Conservation (phyloP, 2,888 invertebrate species). For the Bruchidius siliquastri region DNA sequence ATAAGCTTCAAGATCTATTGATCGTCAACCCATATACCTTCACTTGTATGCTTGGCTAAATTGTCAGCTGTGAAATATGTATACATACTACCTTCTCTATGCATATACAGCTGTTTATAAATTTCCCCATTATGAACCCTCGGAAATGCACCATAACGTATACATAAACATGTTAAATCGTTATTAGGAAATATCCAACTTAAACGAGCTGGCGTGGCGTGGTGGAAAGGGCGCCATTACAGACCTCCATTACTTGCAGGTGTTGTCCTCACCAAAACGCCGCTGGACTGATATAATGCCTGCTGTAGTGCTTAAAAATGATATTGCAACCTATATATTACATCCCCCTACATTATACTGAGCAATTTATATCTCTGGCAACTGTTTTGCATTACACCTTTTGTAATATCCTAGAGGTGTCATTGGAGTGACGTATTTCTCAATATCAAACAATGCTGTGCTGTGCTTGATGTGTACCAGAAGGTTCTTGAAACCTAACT, state of each 20-base stretch:
- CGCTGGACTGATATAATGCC: neutral
- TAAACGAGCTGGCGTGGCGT: neutral
- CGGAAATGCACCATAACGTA: neutral
- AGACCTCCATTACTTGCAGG: neutral
- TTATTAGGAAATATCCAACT: neutral
- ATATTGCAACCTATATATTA: neutral
- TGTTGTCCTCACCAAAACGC: neutral
- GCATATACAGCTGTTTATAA: neutral
- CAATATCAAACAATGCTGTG: too few relatives aligned
- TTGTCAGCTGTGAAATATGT: too few relatives aligned
- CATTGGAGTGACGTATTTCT: too few relatives aligned
- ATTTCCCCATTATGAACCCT: neutral
- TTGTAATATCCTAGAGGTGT: neutral
- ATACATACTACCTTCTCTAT: neutral
- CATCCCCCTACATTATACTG: neutral
- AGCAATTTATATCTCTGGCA: neutral
- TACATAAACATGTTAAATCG: neutral
- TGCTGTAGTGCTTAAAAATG: neutral
- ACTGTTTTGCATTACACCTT: neutral
- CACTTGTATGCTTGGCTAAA: too few relatives aligned
- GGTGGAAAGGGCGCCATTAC: neutral
- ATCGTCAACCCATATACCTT: too few relatives aligned
- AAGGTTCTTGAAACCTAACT: too few relatives aligned
- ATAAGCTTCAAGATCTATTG: too few relatives aligned
- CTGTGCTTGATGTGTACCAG: too few relatives aligned